phyloP scores from a whole-genome alignment of 2,888 invertebrate genomes.

The Rhingia campestris region DNA sequence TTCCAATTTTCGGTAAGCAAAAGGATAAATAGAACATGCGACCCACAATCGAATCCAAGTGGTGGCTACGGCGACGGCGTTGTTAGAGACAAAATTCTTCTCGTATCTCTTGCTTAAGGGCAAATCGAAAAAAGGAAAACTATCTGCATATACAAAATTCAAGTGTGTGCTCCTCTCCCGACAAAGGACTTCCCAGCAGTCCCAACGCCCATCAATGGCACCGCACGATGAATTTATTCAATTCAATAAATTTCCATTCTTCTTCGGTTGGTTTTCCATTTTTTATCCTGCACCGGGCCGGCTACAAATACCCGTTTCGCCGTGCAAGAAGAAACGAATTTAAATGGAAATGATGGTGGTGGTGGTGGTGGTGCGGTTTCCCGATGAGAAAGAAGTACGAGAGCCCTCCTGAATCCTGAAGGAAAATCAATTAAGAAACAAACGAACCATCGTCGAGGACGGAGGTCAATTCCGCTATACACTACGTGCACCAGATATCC shows the following conservation, averaged over 20 bases:
- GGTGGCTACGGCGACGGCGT: constrained; percentile 5
- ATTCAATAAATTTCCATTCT: constrained; percentile 73
- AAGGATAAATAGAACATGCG: constrained; percentile 57
- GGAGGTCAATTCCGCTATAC: constrained; percentile 26
- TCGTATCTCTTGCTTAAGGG: constrained; percentile 38
- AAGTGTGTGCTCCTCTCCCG: constrained; percentile 39
- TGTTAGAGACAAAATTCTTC: not conserved
- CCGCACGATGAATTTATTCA: constrained; percentile 73
- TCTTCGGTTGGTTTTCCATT: constrained; percentile 63
- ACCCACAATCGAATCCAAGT: constrained; percentile 68
- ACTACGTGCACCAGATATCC: constrained; percentile 33
- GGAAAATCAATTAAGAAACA: constrained; percentile 74
- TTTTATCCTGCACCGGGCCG: constrained; percentile 49
- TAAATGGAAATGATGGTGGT: constrained; percentile 57
- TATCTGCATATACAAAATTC: constrained; percentile 64
- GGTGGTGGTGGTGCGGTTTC: constrained; percentile 5
- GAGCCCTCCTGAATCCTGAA: constrained; percentile 57
- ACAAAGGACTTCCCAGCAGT: constrained; percentile 52
- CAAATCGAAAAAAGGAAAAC: constrained; percentile 39
- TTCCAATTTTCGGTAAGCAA: constrained; percentile 65
- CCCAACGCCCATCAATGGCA: constrained; percentile 8
- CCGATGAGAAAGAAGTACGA: not conserved
- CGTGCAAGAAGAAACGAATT: constrained; percentile 45
- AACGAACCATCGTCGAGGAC: constrained; percentile 60
- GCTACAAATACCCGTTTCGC: constrained; percentile 13